Conservation (phyloP, 1,140 invertebrate genomes). For the Leptinotarsa undecemlineata region DNA sequence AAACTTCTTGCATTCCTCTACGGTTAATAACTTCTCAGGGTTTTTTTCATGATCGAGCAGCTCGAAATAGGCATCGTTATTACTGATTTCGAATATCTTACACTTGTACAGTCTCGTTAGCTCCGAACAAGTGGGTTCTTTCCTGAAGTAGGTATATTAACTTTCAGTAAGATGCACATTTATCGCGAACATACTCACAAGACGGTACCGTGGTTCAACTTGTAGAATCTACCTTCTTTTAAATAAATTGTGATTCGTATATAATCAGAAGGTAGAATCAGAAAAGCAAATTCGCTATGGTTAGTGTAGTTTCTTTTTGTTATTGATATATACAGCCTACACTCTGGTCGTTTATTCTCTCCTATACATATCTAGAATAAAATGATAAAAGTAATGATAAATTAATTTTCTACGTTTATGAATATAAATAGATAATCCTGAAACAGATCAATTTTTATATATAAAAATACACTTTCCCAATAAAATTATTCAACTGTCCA, state of each 20-base stretch:
- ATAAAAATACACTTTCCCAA: no score
- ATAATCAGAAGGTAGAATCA: not conserved
- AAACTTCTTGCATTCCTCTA: slow-evolving; percentile 9
- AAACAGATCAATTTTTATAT: no score
- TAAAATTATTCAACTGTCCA: no score
- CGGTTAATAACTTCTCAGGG: not conserved
- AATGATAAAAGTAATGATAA: not conserved
- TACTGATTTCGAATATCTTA: slow-evolving; percentile 6
- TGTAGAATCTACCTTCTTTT: slow-evolving; percentile 1
- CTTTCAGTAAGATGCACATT: no score
- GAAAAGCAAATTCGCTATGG: not conserved
- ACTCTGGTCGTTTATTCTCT: not conserved
- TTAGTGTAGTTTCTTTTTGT: not conserved
- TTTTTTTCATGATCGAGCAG: not conserved
- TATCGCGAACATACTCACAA: not conserved
- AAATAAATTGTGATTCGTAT: not conserved
- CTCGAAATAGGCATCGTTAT: slow-evolving; percentile 13
- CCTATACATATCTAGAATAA: not conserved
- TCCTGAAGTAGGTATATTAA: not conserved
- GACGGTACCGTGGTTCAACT: not conserved
- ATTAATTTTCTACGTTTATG: no score
- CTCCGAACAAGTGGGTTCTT: not conserved
- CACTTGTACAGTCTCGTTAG: not conserved
- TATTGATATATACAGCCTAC: not conserved
- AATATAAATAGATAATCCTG: no score